phyloP scores from a whole-genome alignment of 2,113 vertebrate genomes.

The Desmodus rotundus region DNA sequence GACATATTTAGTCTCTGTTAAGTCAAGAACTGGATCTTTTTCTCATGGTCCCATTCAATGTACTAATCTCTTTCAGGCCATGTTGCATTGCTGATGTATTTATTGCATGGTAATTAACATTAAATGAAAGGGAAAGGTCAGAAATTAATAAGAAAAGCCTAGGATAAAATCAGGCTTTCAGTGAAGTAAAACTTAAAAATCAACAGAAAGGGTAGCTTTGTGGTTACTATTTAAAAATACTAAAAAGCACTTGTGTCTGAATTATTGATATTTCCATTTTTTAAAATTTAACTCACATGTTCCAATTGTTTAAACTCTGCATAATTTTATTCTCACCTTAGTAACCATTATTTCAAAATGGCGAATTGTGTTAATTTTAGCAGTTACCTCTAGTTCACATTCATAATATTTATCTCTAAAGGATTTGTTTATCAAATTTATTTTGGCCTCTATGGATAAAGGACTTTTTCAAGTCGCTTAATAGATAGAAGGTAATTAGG shows the following conservation, averaged over 20 bases:
- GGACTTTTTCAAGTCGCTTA: background rate
- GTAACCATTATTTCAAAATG: constrained; percentile 27
- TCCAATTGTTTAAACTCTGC: background rate
- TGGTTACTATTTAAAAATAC: constrained; percentile 25
- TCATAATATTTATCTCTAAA: background rate
- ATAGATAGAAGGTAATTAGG: background rate
- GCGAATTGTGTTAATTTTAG: constrained; percentile 8
- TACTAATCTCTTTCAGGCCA: background rate
- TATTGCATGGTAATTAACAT: background rate
- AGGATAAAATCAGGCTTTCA: background rate
- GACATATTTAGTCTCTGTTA: background rate
- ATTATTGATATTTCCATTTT: background rate
- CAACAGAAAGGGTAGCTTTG: background rate
- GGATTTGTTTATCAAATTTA: constrained; percentile 8
- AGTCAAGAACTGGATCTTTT: constrained; percentile 10
- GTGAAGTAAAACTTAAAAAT: constrained; percentile 19
- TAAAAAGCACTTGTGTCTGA: background rate
- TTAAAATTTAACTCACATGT: background rate
- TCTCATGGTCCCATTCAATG: constrained; percentile 9
- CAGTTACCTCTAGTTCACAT: background rate
- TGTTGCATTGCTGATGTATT: background rate
- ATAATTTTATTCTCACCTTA: background rate
- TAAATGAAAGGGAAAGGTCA: constrained; percentile 15
- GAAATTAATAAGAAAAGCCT: background rate
- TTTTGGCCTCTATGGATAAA: background rate